A percentile compares a stretch with the other conserved stretches of the same genome.
Evolutionary conservation across 2,797 vertebrate genomes (phyloP).

Genomic region (Streptopelia turtur): DNA sequence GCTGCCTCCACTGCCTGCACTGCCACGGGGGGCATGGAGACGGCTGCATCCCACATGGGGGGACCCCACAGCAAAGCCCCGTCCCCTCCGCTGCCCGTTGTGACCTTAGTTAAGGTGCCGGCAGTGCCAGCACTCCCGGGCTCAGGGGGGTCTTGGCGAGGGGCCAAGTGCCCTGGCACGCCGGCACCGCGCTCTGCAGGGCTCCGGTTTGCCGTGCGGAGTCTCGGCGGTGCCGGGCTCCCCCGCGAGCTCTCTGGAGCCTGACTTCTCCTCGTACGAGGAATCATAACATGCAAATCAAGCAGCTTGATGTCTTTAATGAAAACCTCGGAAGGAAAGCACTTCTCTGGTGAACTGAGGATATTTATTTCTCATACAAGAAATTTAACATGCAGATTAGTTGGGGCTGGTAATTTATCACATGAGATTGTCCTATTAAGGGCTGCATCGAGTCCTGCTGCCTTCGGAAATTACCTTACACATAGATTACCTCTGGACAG

Average conservation of each 20-base stretch:
- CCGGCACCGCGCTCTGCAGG: background rate
- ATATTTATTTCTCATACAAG: conserved; percentile 74
- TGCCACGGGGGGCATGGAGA: accelerated
- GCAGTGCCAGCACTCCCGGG: background rate
- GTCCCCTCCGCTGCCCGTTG: accelerated
- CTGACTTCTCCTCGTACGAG: conserved; percentile 2
- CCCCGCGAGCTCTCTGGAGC: background rate
- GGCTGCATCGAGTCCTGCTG: conserved; percentile 57
- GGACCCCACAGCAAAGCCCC: accelerated
- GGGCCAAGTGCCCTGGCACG: background rate
- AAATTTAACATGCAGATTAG: conserved; percentile 79
- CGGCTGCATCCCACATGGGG: accelerated
- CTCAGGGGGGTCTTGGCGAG: too few relatives aligned
- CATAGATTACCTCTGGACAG: conserved; percentile 40
- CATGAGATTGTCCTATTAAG: conserved; percentile 72
- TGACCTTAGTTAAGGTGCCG: background rate
- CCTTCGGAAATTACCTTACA: conserved; percentile 50
- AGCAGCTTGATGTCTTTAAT: conserved; percentile 53
- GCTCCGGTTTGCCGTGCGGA: background rate
- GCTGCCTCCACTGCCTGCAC: background rate
- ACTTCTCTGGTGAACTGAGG: conserved; percentile 61
- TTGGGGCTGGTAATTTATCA: conserved; percentile 73
- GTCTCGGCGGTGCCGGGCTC: background rate
- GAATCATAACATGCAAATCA: conserved; percentile 61
- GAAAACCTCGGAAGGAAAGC: conserved; percentile 57